These are phyloP conservation scores for Steinernema carpocapsae DNA, from an alignment of 2,888 invertebrate genomes.

Conservation along the genomic window DNA sequence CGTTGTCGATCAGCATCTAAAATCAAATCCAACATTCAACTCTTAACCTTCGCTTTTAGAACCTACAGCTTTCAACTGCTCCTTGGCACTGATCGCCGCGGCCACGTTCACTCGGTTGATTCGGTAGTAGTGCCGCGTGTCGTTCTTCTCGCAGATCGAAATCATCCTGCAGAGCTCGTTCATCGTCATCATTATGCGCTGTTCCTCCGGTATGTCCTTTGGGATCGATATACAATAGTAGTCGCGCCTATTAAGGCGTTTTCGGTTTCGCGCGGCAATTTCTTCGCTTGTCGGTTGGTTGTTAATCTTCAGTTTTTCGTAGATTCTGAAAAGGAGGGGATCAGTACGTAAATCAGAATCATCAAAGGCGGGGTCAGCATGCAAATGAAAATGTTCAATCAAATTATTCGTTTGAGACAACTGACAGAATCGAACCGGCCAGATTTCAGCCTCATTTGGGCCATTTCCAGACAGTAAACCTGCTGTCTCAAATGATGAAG, in stretches of 20 bases:
- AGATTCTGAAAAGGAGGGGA: not conserved
- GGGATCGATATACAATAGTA: constrained; percentile 12
- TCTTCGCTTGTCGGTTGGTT: not conserved
- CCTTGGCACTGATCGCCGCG: constrained; percentile 9
- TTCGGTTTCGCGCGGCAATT: constrained; percentile 7
- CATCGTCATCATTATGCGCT: constrained; percentile 17
- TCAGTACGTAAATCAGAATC: too few species aligned
- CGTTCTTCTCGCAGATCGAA: constrained; percentile 23
- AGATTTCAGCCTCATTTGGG: too few species aligned
- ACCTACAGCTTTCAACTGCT: constrained; percentile 25
- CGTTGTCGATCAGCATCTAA: constrained; percentile 31
- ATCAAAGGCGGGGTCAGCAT: too few species aligned
- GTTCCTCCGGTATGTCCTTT: not conserved
- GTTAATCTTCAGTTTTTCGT: not conserved
- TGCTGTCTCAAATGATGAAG: too few species aligned
- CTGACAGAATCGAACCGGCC: too few species aligned
- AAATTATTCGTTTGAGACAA: too few species aligned
- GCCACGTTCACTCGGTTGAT: constrained; percentile 11
- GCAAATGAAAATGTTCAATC: too few species aligned
- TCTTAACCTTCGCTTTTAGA: not conserved
- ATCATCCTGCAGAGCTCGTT: constrained; percentile 27
- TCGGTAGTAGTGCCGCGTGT: constrained; percentile 25
- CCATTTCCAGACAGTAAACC: too few species aligned
- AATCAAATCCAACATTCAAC: not conserved
- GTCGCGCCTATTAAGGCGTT: constrained; percentile 1